These are phyloP conservation scores for Macquaria australasica DNA, from an alignment of 2,113 vertebrate genomes.

Conservation along the genomic window DNA sequence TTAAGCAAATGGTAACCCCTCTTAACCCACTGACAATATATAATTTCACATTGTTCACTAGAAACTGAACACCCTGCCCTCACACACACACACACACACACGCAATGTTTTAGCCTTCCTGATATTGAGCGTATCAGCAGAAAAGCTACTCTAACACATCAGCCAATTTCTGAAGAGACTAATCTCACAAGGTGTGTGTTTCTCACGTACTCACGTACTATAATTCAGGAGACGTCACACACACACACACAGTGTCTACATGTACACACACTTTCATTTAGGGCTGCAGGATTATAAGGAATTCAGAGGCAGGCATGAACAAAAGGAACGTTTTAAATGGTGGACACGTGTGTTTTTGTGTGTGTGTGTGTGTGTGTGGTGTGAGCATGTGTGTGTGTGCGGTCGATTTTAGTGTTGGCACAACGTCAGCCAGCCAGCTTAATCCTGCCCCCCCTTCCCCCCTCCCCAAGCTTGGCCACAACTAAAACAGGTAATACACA, in stretches of 20 bases:
- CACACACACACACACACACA: constrained; percentile 1
- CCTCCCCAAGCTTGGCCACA: constrained; percentile 65
- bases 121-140: constrained; percentile 16
- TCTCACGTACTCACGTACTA: constrained; percentile 53
- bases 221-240: constrained; percentile 28
- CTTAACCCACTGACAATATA: constrained; percentile 68
- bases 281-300: constrained; percentile 62
- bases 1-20: constrained; percentile 64
- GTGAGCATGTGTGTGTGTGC: constrained; percentile 30
- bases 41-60: constrained; percentile 59
- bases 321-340: constrained; percentile 66
- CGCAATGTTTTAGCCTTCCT: constrained; percentile 29
- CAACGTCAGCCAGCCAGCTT: constrained; percentile 62
- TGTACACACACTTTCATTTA: constrained; percentile 41
- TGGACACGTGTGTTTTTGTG: constrained; percentile 41
- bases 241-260: constrained; percentile 12
- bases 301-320: constrained; percentile 60
- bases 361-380: constrained; percentile 37
- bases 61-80: constrained; percentile 46
- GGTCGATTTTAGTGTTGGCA: constrained; percentile 65
- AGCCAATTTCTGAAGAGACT: constrained; percentile 65
- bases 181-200: constrained; percentile 68
- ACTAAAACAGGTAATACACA: constrained; percentile 77
- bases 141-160: constrained; percentile 58
- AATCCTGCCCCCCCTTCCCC: constrained; percentile 54